A percentile compares a stretch with the other conserved stretches of the same genome.
These are phyloP conservation scores for Stictonetta naevosa DNA, from an alignment of 2,113 vertebrate species.

Conservation along the genomic window DNA sequence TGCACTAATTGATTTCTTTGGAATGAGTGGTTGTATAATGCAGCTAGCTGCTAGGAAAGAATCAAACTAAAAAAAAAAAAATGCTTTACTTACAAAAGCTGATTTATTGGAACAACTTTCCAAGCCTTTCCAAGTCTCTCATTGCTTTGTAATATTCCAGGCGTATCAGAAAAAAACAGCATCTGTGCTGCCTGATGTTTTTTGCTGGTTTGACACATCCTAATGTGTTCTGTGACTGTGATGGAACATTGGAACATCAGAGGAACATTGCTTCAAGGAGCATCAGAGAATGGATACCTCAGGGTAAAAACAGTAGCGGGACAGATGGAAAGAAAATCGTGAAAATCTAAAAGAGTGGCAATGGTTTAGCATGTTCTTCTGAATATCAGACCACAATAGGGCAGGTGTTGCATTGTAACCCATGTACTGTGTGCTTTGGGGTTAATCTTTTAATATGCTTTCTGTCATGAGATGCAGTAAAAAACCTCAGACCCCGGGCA, in stretches of 20 bases:
- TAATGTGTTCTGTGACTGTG: neutral
- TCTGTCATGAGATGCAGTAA: neutral
- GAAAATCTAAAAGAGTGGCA: neutral
- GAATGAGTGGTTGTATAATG: neutral
- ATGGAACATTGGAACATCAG: neutral
- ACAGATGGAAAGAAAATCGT: neutral
- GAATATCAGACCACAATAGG: neutral
- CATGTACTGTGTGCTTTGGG: neutral
- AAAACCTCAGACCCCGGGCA: neutral
- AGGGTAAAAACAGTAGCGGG: neutral
- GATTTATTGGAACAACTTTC: slow-evolving; percentile 34
- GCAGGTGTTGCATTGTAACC: neutral
- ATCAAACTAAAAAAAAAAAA: neutral
- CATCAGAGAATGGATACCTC: neutral
- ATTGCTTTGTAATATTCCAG: slow-evolving; percentile 8
- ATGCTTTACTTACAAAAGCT: slow-evolving; percentile 1
- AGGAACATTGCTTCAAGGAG: slow-evolving; percentile 22
- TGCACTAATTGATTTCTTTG: slow-evolving; percentile 47
- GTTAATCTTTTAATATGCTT: neutral
- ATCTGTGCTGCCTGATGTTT: slow-evolving; percentile 42
- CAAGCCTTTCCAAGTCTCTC: slow-evolving; percentile 7
- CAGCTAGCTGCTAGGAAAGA: slow-evolving; percentile 10
- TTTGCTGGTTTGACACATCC: slow-evolving; percentile 32
- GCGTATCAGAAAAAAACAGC: neutral
- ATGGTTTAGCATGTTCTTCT: neutral